Conservation (phyloP, 2,113 vertebrate species). For the Otis tarda region DNA sequence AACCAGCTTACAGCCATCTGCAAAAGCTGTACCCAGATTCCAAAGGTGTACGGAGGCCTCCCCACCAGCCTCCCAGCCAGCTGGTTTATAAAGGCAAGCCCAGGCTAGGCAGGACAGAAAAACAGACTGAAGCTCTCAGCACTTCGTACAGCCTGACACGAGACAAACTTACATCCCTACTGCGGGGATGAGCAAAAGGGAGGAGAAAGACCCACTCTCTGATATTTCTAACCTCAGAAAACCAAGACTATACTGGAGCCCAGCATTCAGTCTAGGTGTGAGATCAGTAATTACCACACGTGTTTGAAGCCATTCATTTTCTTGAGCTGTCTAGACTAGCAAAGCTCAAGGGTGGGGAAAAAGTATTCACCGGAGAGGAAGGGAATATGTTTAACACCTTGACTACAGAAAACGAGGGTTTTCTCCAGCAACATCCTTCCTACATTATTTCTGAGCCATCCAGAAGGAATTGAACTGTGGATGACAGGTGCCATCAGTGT, state of each 20-base stretch:
- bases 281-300: not conserved
- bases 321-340: slow-evolving; percentile 9
- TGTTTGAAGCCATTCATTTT: slow-evolving; percentile 7
- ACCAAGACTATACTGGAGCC: not conserved
- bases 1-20: not conserved
- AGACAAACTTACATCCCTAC: rapidly evolving
- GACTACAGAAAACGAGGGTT: not conserved
- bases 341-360: not conserved
- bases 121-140: not conserved
- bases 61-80: not conserved
- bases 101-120: not conserved
- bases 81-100: not conserved
- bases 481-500: not conserved
- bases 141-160: rapidly evolving
- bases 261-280: not conserved
- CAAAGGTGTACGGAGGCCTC: not conserved
- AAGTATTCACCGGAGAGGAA: not conserved
- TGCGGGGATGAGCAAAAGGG: not conserved
- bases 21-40: not conserved
- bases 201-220: not conserved
- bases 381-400: not conserved
- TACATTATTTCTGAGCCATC: not conserved
- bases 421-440: not conserved
- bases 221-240: not conserved
- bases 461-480: not conserved